Percentiles rank a stretch among this genome's conserved stretches.
Evolutionary conservation across 2,797 vertebrate species (phyloP).

Genomic region (Acrossocheilus wenchowensis): DNA sequence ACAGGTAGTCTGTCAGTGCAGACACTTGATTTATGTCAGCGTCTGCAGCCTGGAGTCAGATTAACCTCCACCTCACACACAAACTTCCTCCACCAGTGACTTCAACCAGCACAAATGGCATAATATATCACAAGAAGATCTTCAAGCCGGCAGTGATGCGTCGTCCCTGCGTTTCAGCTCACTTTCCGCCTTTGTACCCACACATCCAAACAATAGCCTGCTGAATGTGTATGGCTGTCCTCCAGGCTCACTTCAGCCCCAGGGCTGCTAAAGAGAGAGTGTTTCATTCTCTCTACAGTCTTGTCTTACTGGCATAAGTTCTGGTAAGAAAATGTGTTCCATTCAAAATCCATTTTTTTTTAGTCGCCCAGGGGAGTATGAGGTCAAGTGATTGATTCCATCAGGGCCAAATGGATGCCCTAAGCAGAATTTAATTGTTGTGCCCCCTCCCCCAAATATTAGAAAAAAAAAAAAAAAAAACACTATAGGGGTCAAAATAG

Average conservation of each 20-base stretch:
- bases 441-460: too few species aligned
- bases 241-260: constrained; percentile 6
- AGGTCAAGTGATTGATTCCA: not conserved
- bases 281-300: constrained; percentile 1
- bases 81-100: not conserved
- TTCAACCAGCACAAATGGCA: constrained; percentile 36
- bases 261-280: not conserved
- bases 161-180: not conserved
- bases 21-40: constrained; percentile 52
- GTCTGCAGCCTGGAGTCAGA: constrained; percentile 34
- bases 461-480: too few species aligned
- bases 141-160: not conserved
- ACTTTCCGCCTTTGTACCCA: not conserved
- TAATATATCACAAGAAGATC: constrained; percentile 37
- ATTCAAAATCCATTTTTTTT: not conserved
- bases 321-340: not conserved
- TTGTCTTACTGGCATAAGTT: constrained; percentile 14
- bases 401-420: too few species aligned
- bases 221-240: constrained; percentile 13
- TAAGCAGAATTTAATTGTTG: too few species aligned
- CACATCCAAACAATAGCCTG: not conserved
- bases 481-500: too few species aligned
- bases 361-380: not conserved
- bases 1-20: constrained; percentile 37
- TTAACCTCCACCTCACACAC: constrained; percentile 37